Evolutionary conservation across 1,140 invertebrate genomes (phyloP), one percentile per base, ranked within the genome.

Genomic region (Notospermus geniculatus): DNA sequence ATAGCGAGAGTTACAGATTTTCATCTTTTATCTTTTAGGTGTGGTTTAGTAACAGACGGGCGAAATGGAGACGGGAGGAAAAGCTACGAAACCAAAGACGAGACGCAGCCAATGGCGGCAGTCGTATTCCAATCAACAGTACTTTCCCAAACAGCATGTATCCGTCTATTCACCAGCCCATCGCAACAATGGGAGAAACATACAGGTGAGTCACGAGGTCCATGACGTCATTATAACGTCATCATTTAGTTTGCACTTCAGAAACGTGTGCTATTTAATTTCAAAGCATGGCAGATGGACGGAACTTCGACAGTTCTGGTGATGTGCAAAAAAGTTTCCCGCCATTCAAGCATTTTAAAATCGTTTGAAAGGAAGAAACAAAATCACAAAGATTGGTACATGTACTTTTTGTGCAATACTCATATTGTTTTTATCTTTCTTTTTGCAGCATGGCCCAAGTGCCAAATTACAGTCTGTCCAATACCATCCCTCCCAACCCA

Each of bases 51-150:
- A 98, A 98, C 83, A 88, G 96, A 56, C 87, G 97, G 54, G 97
- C 96, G 64, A 99, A 99, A 85, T 98, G 95, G 94, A 87, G 96
- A 52, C 86, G 97, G 2, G 96, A 99, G 80, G 96, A 98, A 79
- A 99, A 99, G 79, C 83, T 98, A 32, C 86, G 94, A 30, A 95
- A 92, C 71, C 93, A 96, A 80, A 79, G 92, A 58, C 68, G 77
- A 15, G 80, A 80, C 36, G 72, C 71, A 30, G 72, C 69, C 2
- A 74, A 73, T 63, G 70, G 77, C 50, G 60, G 77, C 46, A 78
- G 80, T 32, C 85, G 91, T 61, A 82, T 93, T 63, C 89, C 91
- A 61, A 84, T 94, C 59, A 95, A 95, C 77, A 78, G 72, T 59
- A 86, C 89, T 39, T 90, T 90, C 68, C 95, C 96, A 83, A 80